phyloP scores from a whole-genome alignment of 2,113 vertebrate genomes.

The Gymnogyps californianus region DNA sequence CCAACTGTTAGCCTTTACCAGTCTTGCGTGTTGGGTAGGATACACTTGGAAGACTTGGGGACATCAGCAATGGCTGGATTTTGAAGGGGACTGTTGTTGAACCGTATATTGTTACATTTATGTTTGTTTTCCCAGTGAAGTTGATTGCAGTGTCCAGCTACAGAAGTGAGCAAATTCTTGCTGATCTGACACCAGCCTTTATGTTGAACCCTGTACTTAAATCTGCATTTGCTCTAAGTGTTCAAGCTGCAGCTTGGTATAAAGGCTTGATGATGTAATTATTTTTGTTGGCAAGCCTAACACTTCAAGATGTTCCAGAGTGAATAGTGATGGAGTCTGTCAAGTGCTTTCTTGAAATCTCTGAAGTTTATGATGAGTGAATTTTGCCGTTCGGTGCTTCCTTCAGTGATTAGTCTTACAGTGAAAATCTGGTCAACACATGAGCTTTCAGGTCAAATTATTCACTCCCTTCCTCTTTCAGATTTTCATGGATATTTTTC shows the following conservation, averaged over 20 bases:
- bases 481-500: background rate
- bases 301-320: constrained; percentile 52
- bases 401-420: constrained; percentile 18
- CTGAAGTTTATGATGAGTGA: constrained; percentile 61
- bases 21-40: background rate
- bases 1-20: background rate
- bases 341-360: constrained; percentile 47
- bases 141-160: background rate
- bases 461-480: background rate
- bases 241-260: constrained; percentile 42
- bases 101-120: background rate
- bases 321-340: constrained; percentile 54
- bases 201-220: background rate
- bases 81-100: background rate
- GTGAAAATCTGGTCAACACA: constrained; percentile 55
- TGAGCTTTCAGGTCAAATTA: constrained; percentile 32
- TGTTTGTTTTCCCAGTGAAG: background rate
- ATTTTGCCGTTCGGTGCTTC: constrained; percentile 36
- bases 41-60: background rate
- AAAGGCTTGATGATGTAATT: constrained; percentile 49
- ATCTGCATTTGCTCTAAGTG: background rate
- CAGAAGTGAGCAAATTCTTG: background rate
- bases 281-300: constrained; percentile 48
- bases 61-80: background rate
- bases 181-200: constrained; percentile 12